Evolutionary conservation across 2,113 vertebrate genomes (phyloP), one percentile per base, ranked within the genome.

Genomic region (Rhinolophus sinicus): DNA sequence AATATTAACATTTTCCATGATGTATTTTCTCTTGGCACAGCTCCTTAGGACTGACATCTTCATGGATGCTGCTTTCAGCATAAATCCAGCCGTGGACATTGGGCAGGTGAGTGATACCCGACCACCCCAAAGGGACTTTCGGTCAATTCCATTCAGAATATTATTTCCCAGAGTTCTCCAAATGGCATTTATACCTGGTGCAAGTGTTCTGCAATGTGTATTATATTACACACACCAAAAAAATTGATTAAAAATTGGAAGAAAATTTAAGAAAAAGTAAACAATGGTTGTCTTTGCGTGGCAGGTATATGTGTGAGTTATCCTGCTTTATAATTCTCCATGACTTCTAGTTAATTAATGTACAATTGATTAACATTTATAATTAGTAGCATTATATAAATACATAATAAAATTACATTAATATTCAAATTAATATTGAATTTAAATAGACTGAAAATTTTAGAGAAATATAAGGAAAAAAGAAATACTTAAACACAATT

Each of bases 1-100:
- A 54, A 35, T 22, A 18, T 60, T 44, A 54, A 35, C 19, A 21
- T 60, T 52, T 30, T n/a, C 40, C 9, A 24, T 52, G 16, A 0
- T 24, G 0, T 21, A 1, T 85, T 83, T 93, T 83, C 40, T 70
- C 35, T 58, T 67, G 90, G 24, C 28, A n/a, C 90, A 99, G 99
- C 99, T 99, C 38, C 78, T 99, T 75, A 98, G 98, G 96, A 99
- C 99, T 0, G 99, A 99, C 95, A 98, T 99, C 50, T 98, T 99
- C 93, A 93, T 98, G 64, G 99, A 99, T 89, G 98, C 99, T 1
- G 99, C 99, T 58, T 98, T 98, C 91, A 99, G 99, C 89, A 98
- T 99, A 96, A 99, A 99, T 96, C 99, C 99, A 1, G 99, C 98
- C 18, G 89, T 99, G 85, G 99, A 99, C 97, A 98, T 99, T n/a